phyloP scores from a whole-genome alignment of 2,888 invertebrate species.

The Panopea generosa region DNA sequence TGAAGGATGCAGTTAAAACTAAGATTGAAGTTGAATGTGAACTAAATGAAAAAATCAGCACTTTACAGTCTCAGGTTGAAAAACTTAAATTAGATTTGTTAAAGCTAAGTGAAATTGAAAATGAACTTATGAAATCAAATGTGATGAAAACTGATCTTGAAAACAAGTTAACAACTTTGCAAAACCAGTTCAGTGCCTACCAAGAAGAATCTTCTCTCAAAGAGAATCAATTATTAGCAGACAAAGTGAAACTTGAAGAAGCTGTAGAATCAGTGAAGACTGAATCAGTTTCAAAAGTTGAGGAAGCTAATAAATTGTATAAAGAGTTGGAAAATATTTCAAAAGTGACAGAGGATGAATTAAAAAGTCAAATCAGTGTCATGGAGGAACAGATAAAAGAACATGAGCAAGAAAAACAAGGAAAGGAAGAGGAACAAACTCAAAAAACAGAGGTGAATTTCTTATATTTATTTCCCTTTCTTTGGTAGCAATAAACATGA shows the following conservation, averaged over 20 bases:
- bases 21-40: constrained; percentile 24
- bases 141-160: constrained; percentile 4
- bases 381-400: constrained; percentile 36
- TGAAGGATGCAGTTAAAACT: constrained; percentile 26
- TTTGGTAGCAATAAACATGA: no score
- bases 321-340: constrained; percentile 39
- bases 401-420: constrained; percentile 27
- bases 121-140: not conserved
- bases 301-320: constrained; percentile 20
- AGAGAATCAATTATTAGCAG: not conserved
- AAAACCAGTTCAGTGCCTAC: not conserved
- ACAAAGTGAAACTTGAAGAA: constrained; percentile 17
- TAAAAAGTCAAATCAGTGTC: constrained; percentile 26
- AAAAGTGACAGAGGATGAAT: constrained; percentile 21
- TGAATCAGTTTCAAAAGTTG: constrained; percentile 3
- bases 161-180: constrained; percentile 7
- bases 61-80: constrained; percentile 13
- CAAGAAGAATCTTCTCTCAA: constrained; percentile 1
- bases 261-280: not conserved
- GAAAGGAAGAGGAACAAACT: constrained; percentile 32
- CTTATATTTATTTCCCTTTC: not conserved
- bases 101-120: constrained; percentile 12
- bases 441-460: constrained; percentile 61
- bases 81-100: not conserved
- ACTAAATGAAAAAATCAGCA: constrained; percentile 17